These are phyloP conservation scores for Dermochelys coriacea DNA, from an alignment of 2,797 vertebrate species.

Conservation along the genomic window DNA sequence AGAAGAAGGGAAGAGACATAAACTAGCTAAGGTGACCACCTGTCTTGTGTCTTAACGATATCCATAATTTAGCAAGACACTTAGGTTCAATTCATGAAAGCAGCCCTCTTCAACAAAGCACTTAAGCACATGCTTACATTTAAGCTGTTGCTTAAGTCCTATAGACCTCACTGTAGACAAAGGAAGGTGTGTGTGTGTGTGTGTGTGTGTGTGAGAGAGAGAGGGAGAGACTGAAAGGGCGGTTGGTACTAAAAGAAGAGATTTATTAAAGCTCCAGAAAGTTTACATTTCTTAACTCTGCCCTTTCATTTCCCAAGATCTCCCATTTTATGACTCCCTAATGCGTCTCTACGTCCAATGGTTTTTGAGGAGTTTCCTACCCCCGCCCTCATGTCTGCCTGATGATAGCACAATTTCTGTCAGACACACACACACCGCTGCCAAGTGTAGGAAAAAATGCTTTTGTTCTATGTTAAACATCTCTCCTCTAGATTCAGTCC, in stretches of 20 bases:
- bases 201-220: not conserved
- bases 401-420: not conserved
- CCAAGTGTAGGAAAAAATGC: not conserved
- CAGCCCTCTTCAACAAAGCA: not conserved
- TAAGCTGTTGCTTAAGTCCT: not conserved
- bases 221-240: not conserved
- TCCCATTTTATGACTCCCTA: not conserved
- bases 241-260: not conserved
- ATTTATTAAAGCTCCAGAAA: not conserved
- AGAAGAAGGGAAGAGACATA: not conserved
- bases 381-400: not conserved
- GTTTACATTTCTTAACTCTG: not conserved
- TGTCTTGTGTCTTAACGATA: not conserved
- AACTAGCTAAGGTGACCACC: not conserved
- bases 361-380: not conserved
- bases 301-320: not conserved
- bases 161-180: not conserved
- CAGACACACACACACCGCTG: accelerated
- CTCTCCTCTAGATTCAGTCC: not conserved
- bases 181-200: not conserved
- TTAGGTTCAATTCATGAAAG: not conserved
- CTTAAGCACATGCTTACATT: not conserved
- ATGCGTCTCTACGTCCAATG: not conserved
- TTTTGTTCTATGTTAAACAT: not conserved
- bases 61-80: not conserved